Evolutionary conservation across 2,113 vertebrate genomes (phyloP), one percentile per base, ranked within the genome.

Genomic region (Rhynchopsitta pachyrhyncha): DNA sequence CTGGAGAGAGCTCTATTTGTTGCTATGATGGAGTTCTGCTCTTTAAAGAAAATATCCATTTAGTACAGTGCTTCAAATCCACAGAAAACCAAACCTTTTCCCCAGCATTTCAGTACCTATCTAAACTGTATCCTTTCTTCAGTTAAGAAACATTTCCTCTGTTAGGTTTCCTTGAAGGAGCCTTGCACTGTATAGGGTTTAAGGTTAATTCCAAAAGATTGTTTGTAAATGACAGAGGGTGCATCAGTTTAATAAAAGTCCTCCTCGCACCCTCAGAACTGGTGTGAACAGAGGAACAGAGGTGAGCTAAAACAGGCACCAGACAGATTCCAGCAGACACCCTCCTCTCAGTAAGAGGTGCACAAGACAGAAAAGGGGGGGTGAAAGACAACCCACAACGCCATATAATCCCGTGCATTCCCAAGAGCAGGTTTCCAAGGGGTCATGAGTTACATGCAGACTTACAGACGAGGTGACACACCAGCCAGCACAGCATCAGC

Each of bases 381-480:
- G 4, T 4, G 4, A 16, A 71, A 39, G 18, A 25, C 3, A 25
- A 29, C 8, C 4, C 14, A 27, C 17, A 53, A 6, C 6, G 15
- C 17, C 52, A 41, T 5, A 25, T 18, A 29, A 82, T 10, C 69
- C 57, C 3, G 0, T 31, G 37, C 27, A 22, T 17, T 49, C n/a
- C 82, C 39, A 63, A 42, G 14, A 52, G 31, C 22, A 66, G 82
- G 19, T 23, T 82, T 73, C 55, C 74, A 42, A 47, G 22, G 28
- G 28, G 13, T 41, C 39, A 23, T 0, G 1, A 64, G 39, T 16
- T 62, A 41, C 25, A 67, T 1, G 4, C 37, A 78, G 50, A 14
- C 13, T 16, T 84, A 52, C 6, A 35, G 42, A n/a, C 0, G 1
- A 66, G 31, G 22, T 4, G 2, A 44, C 11, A n/a, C 0, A 0